Evolutionary conservation across 2,797 vertebrate species (phyloP).

Genomic region (Platalea minor): DNA sequence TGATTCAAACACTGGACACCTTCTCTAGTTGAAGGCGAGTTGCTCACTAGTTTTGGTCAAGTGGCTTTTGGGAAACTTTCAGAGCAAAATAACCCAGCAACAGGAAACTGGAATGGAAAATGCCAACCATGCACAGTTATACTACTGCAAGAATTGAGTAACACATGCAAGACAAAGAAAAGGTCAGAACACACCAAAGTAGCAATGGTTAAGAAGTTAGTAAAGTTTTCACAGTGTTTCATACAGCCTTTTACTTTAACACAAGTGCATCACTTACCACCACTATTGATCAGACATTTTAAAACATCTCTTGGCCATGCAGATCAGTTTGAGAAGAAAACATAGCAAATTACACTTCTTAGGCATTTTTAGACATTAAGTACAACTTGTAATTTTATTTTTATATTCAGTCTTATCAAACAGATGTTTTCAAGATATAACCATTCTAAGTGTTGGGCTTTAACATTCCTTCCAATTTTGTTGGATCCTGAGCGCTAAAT

Average conservation of each 20-base stretch:
- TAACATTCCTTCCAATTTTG: conserved; percentile 34
- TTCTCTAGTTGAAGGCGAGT: not conserved
- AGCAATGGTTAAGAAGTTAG: conserved; percentile 65
- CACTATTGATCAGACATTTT: conserved; percentile 70
- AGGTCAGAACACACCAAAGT: conserved; percentile 54
- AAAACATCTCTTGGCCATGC: conserved; percentile 74
- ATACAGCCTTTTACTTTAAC: conserved; percentile 73
- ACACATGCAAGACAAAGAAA: conserved; percentile 70
- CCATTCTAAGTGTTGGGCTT: conserved; percentile 54
- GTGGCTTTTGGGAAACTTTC: conserved; percentile 62
- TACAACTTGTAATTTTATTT: conserved; percentile 38
- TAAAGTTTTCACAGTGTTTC: conserved; percentile 76
- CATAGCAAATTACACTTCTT: conserved; percentile 53
- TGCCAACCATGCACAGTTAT: conserved; percentile 59
- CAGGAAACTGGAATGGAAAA: conserved; percentile 43
- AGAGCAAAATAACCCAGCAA: conserved; percentile 50
- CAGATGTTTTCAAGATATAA: conserved; percentile 20
- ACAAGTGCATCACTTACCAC: conserved; percentile 71
- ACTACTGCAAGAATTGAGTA: conserved; percentile 48
- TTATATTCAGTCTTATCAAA: conserved; percentile 30
- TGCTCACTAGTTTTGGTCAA: conserved; percentile 66
- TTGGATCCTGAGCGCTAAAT: conserved; percentile 42
- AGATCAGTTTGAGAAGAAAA: conserved; percentile 65
- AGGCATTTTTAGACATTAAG: conserved; percentile 60
- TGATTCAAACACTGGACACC: conserved; percentile 11